phyloP scores from a whole-genome alignment of 1,140 invertebrate genomes.

The Ylistrum balloti region DNA sequence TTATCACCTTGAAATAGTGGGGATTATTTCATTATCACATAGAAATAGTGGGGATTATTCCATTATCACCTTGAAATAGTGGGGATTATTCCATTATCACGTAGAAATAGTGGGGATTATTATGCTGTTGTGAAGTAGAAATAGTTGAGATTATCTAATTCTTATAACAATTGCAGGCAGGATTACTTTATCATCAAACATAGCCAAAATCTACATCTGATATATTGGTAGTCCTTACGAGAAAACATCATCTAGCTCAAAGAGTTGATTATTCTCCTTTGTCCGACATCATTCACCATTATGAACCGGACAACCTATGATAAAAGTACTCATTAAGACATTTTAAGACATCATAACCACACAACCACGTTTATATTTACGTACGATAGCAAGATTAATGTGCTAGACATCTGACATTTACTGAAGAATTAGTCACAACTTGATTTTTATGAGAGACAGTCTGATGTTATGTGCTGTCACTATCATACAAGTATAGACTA shows the following conservation, averaged over 20 bases:
- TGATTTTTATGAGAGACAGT: neutral
- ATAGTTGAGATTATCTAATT: too few relatives aligned
- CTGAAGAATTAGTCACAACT: neutral
- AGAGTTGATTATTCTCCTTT: neutral
- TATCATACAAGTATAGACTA: neutral
- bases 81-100: too few relatives aligned
- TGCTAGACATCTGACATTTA: conserved; percentile 19
- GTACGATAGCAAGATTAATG: neutral
- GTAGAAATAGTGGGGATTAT: too few relatives aligned
- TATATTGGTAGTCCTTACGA: neutral
- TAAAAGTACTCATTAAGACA: conserved; percentile 14
- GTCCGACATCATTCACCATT: neutral
- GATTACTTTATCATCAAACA: too few relatives aligned
- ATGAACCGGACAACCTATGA: neutral
- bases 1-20: too few relatives aligned
- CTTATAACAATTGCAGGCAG: too few relatives aligned
- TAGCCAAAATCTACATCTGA: too few relatives aligned
- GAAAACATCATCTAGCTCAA: too few relatives aligned
- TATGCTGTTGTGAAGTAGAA: too few relatives aligned
- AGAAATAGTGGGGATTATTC: too few relatives aligned
- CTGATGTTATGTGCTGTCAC: neutral
- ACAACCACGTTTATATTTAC: neutral
- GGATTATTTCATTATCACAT: too few relatives aligned
- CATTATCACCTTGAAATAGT: too few relatives aligned
- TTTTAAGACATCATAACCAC: neutral